Percentiles rank a stretch among this genome's conserved stretches.
Evolutionary conservation across 2,113 vertebrate species (phyloP).

Genomic region (Ranitomeya imitator): DNA sequence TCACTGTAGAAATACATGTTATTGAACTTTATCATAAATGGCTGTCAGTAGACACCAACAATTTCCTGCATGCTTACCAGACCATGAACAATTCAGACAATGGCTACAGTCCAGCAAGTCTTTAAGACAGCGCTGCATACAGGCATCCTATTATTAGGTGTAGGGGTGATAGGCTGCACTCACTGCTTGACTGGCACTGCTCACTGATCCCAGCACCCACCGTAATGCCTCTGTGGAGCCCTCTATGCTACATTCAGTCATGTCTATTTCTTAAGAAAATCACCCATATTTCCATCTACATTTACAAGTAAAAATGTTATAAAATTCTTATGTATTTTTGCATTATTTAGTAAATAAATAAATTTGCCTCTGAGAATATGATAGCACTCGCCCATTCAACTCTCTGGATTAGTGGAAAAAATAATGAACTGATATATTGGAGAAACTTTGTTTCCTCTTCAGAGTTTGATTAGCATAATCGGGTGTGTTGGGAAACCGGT

Average conservation of each 20-base stretch:
- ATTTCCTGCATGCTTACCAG: conserved; percentile 17
- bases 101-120: background rate
- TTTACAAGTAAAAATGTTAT: background rate
- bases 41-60: background rate
- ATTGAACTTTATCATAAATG: conserved; percentile 8
- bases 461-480: no score
- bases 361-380: no score
- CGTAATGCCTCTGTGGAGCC: background rate
- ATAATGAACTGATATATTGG: no score
- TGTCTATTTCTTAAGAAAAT: background rate
- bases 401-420: no score
- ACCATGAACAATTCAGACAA: background rate
- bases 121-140: background rate
- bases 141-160: background rate
- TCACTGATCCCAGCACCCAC: background rate
- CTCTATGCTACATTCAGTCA: background rate
- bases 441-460: no score
- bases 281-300: background rate
- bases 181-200: background rate
- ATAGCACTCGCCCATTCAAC: no score
- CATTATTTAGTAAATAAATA: background rate
- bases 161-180: background rate
- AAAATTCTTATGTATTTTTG: background rate
- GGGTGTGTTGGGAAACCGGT: no score
- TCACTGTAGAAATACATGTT: background rate